Base-by-base conservation (phyloP, 2,113 vertebrate species). In the Coregonus clupeaformis region DNA sequence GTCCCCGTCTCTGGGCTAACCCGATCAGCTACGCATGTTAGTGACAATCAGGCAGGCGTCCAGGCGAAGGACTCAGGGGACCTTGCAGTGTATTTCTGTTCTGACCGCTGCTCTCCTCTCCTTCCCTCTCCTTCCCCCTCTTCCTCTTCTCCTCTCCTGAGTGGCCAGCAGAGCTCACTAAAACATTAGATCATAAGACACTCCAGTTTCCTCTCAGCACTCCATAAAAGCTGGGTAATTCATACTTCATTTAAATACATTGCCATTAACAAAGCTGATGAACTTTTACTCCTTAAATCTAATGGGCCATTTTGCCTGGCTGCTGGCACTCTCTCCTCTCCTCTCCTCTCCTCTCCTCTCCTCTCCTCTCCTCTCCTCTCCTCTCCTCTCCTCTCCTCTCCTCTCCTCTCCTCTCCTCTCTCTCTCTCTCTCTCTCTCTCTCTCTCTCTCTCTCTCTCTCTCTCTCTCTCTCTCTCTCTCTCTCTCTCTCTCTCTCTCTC, bases 151-250 rank as follows among this genome's bases (percentile, higher is more conserved):
- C 49, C 77, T 88, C 87, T 84, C 90, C 87, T 82, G 84, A 86
- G 89, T 85, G 81, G 85, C 89, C 84, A 76, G 75, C 82, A 69
- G 84, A 80, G 88, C 88, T 88, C 89, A 87, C 84, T 89, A 86
- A 89, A 89, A 90, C 90, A 91, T 90, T 89, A 88, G 87, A 87
- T 87, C 88, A 91, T 86, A 81, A 90, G 88, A 90, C 80, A 87
- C 90, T 88, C 82, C 82, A 83, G 87, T 89, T 88, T 91, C 82
- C 85, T 89, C 86, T 86, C 81, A 77, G 86, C 81, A 90, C 88
- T 90, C 89, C 86, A 92, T 91, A 92, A 92, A 92, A 92, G 89
- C 87, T 89, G 88, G 86, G 85, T 88, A 89, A 92, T 91, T 88
- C 90, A 90, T 88, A 88, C 88, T 90, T 89, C 87, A 88, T 92